Evolutionary conservation across 2,888 invertebrate genomes (phyloP).

Genomic region (Hyppa rectilinea): DNA sequence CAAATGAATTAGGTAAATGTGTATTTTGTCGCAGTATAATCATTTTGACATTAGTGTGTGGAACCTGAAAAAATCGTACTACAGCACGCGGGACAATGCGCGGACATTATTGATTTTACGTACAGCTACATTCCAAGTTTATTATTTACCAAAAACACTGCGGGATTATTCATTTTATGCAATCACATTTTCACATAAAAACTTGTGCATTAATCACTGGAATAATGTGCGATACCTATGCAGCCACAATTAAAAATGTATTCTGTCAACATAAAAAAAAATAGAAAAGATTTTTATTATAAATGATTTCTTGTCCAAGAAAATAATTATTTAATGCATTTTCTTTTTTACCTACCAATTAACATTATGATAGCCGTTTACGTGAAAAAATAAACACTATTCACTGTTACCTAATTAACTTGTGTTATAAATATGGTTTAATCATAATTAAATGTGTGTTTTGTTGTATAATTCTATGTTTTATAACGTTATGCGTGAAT

Average conservation of each 20-base stretch:
- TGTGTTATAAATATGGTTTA: conserved; percentile 83
- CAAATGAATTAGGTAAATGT: not conserved
- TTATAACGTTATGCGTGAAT: conserved; percentile 77
- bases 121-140: conserved; percentile 73
- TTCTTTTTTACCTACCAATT: conserved; percentile 63
- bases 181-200: conserved; percentile 46
- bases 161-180: conserved; percentile 48
- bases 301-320: not conserved
- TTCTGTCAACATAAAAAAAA: conserved; percentile 35
- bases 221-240: conserved; percentile 6
- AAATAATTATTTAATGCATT: conserved; percentile 26
- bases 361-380: conserved; percentile 54
- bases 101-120: conserved; percentile 87
- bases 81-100: conserved; percentile 75
- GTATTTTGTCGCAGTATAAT: conserved; percentile 43
- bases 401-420: conserved; percentile 73
- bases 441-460: conserved; percentile 76
- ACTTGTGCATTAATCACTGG: conserved; percentile 28
- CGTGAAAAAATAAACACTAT: conserved; percentile 65
- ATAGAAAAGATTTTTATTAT: not conserved
- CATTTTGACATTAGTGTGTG: conserved; percentile 51
- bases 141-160: conserved; percentile 77
- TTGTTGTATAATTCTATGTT: conserved; percentile 69
- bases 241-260: conserved; percentile 28
- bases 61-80: conserved; percentile 63